Conservation (phyloP, 2,888 invertebrate species). For the Anoplius nigerrimus region DNA sequence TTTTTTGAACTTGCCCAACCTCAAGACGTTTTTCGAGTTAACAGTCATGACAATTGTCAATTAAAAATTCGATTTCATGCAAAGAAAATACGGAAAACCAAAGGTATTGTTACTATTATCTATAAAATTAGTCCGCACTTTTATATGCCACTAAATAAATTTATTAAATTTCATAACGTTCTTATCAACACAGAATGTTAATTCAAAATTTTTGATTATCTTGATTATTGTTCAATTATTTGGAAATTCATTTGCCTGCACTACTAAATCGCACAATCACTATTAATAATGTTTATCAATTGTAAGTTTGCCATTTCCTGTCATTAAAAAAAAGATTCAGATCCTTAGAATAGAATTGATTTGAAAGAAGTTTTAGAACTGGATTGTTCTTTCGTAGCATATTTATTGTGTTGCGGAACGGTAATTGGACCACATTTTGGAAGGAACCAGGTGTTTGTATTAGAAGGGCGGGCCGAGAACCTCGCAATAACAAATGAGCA, state of each 20-base stretch:
- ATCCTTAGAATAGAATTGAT: too few species aligned
- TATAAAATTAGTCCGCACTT: too few species aligned
- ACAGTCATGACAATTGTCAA: constrained; percentile 35
- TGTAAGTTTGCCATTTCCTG: not conserved
- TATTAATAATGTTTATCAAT: not conserved
- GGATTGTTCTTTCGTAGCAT: constrained; percentile 39
- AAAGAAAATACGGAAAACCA: constrained; percentile 55
- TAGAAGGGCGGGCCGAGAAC: constrained; percentile 59
- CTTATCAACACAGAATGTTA: not conserved
- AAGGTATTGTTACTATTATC: constrained; percentile 41
- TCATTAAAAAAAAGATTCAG: not conserved
- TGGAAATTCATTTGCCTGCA: too few species aligned
- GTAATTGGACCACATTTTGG: constrained; percentile 58
- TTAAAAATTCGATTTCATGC: constrained; percentile 60
- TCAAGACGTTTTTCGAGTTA: constrained; percentile 42
- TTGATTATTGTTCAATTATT: too few species aligned
- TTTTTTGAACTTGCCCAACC: constrained; percentile 49
- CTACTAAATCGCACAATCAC: not conserved
- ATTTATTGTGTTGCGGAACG: constrained; percentile 59
- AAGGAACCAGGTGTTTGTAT: constrained; percentile 58
- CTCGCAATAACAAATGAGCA: constrained; percentile 53
- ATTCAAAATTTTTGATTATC: too few species aligned
- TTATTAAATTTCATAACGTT: not conserved
- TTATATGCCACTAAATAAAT: too few species aligned
- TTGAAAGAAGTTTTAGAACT: too few species aligned